Evolutionary conservation across 1,140 invertebrate genomes (phyloP), one percentile per base, ranked within the genome.

Genomic region (Neodiprion fabricii): DNA sequence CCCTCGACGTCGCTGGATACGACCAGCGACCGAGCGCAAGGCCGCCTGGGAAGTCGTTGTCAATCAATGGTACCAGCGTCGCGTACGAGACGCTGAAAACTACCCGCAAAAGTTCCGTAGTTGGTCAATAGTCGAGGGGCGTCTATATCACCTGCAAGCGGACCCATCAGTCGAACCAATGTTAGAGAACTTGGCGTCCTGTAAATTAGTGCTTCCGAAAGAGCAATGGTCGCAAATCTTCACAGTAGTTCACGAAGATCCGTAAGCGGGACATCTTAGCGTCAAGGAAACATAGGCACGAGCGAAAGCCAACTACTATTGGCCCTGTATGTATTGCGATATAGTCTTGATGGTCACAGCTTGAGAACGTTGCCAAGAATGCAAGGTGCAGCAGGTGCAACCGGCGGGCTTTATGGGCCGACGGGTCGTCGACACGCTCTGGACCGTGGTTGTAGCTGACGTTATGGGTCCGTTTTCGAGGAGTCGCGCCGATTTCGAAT

Each of bases 251-350:
- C 79, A 80, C 61, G 78, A 85, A 28, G 80, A 78, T 7, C 80
- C 80, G 0, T 73, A 47, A 5, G 77, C 80, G 23, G 85, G 83
- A 1, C 75, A 81, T 78, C 72, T 84, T 78, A 85, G 83, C 28
- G 71, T 77, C 4, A 77, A 81, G 68, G 47, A 74, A 14, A 81
- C 75, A 69, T 8, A 83, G 71, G 17, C 72, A 7, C 68, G 78
- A 0, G 80, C 83, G 12, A 66, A 74, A 1, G 67, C 68, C 48
- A 40, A 75, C 14, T 86, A 82, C 74, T 85, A 77, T 71, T 85
- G 79, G 80, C 72, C 77, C 14, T 79, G 79, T 0, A 83, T 86
- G 78, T 50, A 74, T 28, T 14, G 66, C 48, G 70, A 76, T 66
- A 70, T 79, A 12, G 68, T 77, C 11, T 14, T 48, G 72, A 76